Conservation (phyloP, 2,888 invertebrate species). For the Mystacides longicornis region DNA sequence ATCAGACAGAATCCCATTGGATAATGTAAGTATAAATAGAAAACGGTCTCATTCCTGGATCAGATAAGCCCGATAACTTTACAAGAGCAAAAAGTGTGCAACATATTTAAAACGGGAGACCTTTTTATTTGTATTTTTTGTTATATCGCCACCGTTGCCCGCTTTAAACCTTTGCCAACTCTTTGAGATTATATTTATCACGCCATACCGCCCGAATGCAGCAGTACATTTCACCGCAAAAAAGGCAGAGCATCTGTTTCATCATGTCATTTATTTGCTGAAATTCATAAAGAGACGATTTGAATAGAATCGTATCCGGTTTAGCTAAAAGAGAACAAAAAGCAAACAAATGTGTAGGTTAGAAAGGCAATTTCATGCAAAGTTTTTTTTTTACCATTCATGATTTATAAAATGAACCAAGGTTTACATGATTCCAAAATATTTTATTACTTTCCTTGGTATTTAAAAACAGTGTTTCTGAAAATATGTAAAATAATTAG, state of each 20-base stretch:
- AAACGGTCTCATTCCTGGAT: conserved; percentile 19
- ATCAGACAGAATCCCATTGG: too few species aligned
- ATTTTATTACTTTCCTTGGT: too few species aligned
- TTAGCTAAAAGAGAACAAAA: too few species aligned
- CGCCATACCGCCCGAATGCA: background rate
- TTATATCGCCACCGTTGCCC: conserved; percentile 14
- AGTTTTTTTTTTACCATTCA: too few species aligned
- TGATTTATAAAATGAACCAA: too few species aligned
- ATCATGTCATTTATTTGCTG: background rate
- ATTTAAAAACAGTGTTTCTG: too few species aligned
- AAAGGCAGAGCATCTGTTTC: conserved; percentile 1
- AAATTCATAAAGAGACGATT: background rate
- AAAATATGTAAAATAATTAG: too few species aligned
- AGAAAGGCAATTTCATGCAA: too few species aligned
- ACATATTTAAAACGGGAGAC: conserved; percentile 25
- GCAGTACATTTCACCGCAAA: background rate
- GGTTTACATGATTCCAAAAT: too few species aligned
- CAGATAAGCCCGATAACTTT: conserved; percentile 26
- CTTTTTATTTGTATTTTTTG: conserved; percentile 20
- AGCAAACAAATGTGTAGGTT: too few species aligned
- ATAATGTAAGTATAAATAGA: too few species aligned
- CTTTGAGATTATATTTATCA: conserved; percentile 23
- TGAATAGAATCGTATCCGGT: background rate
- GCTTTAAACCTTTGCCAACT: conserved; percentile 8
- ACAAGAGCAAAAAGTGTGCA: conserved; percentile 23